phyloP scores from a whole-genome alignment of 2,113 vertebrate genomes.

The Nycticorax nycticorax region DNA sequence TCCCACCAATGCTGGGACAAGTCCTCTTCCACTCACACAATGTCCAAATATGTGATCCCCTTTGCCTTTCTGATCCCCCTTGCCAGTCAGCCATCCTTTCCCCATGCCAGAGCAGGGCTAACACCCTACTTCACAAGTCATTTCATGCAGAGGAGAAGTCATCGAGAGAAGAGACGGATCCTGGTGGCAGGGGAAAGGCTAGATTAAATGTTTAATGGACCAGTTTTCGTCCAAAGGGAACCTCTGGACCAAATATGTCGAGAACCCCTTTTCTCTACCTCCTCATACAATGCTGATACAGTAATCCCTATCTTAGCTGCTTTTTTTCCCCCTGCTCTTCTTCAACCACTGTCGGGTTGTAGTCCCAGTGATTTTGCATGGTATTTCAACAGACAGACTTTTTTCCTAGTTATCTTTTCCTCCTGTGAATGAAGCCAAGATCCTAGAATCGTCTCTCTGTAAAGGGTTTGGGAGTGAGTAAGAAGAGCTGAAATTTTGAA shows the following conservation, averaged over 20 bases:
- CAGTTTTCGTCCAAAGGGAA: not conserved
- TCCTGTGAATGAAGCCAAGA: constrained; percentile 15
- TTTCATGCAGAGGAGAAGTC: not conserved
- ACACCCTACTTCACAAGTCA: not conserved
- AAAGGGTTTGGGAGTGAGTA: not conserved
- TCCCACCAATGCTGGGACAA: not conserved
- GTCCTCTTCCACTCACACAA: not conserved
- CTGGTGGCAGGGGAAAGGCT: not conserved
- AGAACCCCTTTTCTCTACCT: not conserved
- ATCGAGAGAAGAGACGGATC: not conserved
- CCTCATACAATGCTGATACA: not conserved
- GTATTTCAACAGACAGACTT: not conserved
- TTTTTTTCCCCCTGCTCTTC: not conserved
- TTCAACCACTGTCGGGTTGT: not conserved
- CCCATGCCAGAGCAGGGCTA: not conserved
- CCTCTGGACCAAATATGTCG: not conserved
- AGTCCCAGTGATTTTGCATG: not conserved
- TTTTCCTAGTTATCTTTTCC: not conserved
- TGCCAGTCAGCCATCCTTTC: not conserved
- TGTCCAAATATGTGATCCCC: not conserved
- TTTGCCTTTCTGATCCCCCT: not conserved
- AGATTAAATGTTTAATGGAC: not conserved
- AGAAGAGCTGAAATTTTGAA: not conserved
- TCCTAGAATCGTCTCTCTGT: not conserved
- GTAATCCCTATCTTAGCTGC: not conserved